Base-by-base conservation (phyloP, 1,140 invertebrate species). In the Orchestia grillus region DNA sequence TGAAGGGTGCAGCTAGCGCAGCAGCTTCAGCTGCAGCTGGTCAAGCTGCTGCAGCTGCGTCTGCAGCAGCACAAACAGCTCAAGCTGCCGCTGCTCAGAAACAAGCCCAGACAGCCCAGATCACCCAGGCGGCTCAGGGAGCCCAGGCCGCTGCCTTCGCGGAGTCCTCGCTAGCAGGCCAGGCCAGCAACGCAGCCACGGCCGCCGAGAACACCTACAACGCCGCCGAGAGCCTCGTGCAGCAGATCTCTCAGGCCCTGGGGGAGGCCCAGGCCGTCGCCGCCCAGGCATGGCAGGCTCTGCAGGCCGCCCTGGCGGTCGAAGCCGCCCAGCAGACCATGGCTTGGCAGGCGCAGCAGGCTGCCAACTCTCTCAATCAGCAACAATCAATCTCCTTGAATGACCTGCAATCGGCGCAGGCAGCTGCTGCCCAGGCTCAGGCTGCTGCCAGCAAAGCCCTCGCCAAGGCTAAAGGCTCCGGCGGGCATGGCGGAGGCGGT, bases 381-480 rank as follows among this genome's bases (percentile, higher is more conserved):
- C 88, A 96, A 88, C 95, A 96, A 57, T 62, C n/a, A 47, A 44
- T 96, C 43, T 44, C 88, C 0, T 19, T 96, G 16, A 92, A 77
- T 45, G 88, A 96, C 53, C 95, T 96, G 95, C 95, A 96, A 57
- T 96, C 95, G 41, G 95, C 87, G 15, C 95, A 96, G 47, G 95
- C 95, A 40, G 95, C 95, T 19, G 95, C 95, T 0, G 95, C 95
- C 4, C 95, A 96, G 43, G 95, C 95, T 0, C 62, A 96, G 57
- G 95, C 62, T 0, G 95, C 95, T 40, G 95, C 95, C 47, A 96
- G 62, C 62, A 96, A 96, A n/a, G 95, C 95, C 36, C 87, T 96
- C 23, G 53, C 95, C 8, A 96, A 96, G 95, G 95, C 95, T 28
- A 77, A 96, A 41, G 95, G 95, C 16, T 11, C 95, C 0, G 87